A percentile compares a stretch with the other conserved stretches of the same genome.
Evolutionary conservation across 2,888 invertebrate genomes (phyloP).

Genomic region (Drosophila niveifrons): DNA sequence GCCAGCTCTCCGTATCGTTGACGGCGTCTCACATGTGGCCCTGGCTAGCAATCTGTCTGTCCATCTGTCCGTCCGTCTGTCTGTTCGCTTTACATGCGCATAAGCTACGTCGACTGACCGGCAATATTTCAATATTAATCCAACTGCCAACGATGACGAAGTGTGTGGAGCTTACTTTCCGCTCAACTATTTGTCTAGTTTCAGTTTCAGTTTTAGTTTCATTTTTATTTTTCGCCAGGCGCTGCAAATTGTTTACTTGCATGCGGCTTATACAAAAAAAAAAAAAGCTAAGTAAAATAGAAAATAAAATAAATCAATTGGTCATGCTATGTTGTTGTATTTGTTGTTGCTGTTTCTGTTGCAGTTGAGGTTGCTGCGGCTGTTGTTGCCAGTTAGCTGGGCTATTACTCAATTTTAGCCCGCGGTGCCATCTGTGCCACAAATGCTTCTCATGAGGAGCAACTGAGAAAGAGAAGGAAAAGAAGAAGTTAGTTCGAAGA

Average conservation of each 20-base stretch:
- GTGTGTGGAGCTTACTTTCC: constrained; percentile 75
- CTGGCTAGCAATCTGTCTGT: constrained; percentile 47
- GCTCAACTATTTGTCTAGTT: constrained; percentile 72
- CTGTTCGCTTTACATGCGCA: constrained; percentile 67
- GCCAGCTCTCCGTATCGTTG: constrained; percentile 61
- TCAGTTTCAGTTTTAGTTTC: constrained; percentile 39
- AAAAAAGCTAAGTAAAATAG: constrained; percentile 34
- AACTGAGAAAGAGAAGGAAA: background rate
- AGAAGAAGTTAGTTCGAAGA: background rate
- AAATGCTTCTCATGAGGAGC: constrained; percentile 26
- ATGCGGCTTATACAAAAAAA: constrained; percentile 56
- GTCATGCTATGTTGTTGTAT: constrained; percentile 58
- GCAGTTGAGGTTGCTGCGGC: constrained; percentile 14
- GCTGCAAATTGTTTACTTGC: constrained; percentile 60
- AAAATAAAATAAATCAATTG: constrained; percentile 83
- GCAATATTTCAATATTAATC: constrained; percentile 83
- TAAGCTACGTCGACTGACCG: constrained; percentile 58
- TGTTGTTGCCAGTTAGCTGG: constrained; percentile 68
- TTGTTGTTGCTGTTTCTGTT: constrained; percentile 29
- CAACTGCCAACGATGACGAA: constrained; percentile 81
- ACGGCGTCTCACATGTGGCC: constrained; percentile 73
- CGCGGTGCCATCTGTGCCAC: constrained; percentile 65
- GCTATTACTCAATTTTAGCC: constrained; percentile 78
- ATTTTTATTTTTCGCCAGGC: constrained; percentile 39
- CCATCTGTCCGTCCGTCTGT: constrained; percentile 18